These are phyloP conservation scores for Clarias laeviceps DNA, from an alignment of 2,797 vertebrate genomes.

Conservation along the genomic window DNA sequence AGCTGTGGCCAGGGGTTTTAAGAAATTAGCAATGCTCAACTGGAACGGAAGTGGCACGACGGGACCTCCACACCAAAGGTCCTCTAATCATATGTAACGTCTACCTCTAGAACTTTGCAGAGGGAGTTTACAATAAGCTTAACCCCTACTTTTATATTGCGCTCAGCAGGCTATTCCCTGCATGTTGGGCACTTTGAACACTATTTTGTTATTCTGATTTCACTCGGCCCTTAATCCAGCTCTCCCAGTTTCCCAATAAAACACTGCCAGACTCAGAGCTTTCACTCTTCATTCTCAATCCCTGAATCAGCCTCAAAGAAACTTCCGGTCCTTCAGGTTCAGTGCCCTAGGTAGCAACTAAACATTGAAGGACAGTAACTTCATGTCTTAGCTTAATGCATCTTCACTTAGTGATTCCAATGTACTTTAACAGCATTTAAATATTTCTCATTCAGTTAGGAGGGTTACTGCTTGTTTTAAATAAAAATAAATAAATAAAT, in stretches of 20 bases:
- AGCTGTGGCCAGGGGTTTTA: constrained; percentile 72
- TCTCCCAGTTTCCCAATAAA: constrained; percentile 60
- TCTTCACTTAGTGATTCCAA: neutral
- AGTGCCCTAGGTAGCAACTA: neutral
- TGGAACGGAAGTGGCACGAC: constrained; percentile 80
- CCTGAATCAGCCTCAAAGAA: constrained; percentile 42
- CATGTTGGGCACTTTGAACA: constrained; percentile 83
- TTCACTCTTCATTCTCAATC: constrained; percentile 48
- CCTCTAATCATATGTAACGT: constrained; percentile 79
- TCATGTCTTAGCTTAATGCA: neutral
- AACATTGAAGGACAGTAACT: constrained; percentile 3
- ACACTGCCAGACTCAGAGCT: constrained; percentile 45
- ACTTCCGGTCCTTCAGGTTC: constrained; percentile 37
- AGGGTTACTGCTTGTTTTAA: neutral
- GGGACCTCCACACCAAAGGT: constrained; percentile 76
- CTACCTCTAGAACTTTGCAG: constrained; percentile 78
- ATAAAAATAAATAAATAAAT: neutral
- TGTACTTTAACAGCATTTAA: neutral
- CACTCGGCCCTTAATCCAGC: constrained; percentile 77
- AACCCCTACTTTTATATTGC: constrained; percentile 84
- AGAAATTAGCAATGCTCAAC: constrained; percentile 83
- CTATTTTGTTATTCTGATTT: constrained; percentile 83
- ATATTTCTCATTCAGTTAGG: neutral
- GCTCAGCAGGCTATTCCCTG: constrained; percentile 81
- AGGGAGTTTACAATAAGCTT: constrained; percentile 86